Base-by-base conservation (phyloP, 1,140 invertebrate genomes). In the Drosophila pseudoananassae region DNA sequence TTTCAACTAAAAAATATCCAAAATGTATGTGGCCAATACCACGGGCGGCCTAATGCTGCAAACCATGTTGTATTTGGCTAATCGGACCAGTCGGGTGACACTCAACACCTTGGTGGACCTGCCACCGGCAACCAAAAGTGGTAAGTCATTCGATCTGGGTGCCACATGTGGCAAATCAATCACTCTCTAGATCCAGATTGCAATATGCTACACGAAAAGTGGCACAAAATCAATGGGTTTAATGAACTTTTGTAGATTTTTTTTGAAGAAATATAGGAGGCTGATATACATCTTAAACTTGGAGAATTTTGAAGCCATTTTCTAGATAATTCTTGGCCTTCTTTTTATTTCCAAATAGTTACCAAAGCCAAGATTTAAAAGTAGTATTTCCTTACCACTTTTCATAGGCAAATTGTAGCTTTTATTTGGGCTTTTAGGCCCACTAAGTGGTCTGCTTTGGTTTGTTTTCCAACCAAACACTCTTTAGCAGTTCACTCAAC, bases 51-150 rank as follows among this genome's bases (percentile, higher is more conserved):
- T 91, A 6, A 91, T 91, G 81, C 76, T 92, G 58, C 91, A 91
- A 57, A 91, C 91, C 33, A 91, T 92, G 90, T 57, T 92, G 50
- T 91, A 90, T 56, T 73, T 92, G 77, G 90, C 91, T 10, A 92
- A 92, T 68, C 91, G 91, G 33, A 91, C 90, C 25, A 91, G 85
- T 61, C 68, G 83, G 17, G 87, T 82, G n/a, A 87, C 90, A 14
- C 80, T 90, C 38, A 89, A 91, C 63, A 91, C 89, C 7, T 46
- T 91, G 45, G 76, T 91, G 45, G 89, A 91, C 65, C 45, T 90
- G 60, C 88, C 89, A 60, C 83, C 90, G 31, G 76, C 91, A 8
- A 75, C 87, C 63, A 91, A 90, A 66, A 90, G 89, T 51, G 90
- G 85, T 91, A 88, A 91, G 89, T 88, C 43, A 25, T 12, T 38